Conservation (phyloP, 1,140 invertebrate species). For the Drosophila yakuba region DNA sequence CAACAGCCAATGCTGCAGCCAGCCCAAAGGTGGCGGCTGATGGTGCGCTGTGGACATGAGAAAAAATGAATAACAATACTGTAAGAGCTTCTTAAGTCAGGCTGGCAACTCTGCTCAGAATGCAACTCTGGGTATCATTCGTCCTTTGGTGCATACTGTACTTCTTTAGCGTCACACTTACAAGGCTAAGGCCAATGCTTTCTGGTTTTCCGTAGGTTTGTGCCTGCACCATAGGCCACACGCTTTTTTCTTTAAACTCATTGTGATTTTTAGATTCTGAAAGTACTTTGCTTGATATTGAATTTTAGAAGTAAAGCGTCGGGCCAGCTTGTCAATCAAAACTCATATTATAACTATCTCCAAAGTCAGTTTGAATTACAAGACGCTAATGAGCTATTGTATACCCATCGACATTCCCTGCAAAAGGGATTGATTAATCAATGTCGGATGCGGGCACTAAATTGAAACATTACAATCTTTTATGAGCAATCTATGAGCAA, state of each 20-base stretch:
- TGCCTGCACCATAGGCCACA: constrained; percentile 11
- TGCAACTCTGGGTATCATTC: not conserved
- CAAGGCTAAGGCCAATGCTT: constrained; percentile 33
- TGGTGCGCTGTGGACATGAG: constrained; percentile 38
- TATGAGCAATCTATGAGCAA: constrained; percentile 50
- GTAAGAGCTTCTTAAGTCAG: too few species aligned
- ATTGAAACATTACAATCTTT: constrained; percentile 52
- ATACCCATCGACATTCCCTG: constrained; percentile 6
- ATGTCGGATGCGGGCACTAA: constrained; percentile 44
- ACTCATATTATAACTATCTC: not conserved
- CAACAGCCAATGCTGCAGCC: constrained; percentile 36
- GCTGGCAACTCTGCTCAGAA: too few species aligned
- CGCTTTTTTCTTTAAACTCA: constrained; percentile 49
- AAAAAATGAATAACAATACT: not conserved
- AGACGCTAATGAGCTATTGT: constrained; percentile 45
- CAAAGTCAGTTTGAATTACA: constrained; percentile 11
- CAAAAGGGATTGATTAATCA: constrained; percentile 38
- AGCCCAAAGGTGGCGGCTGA: constrained; percentile 49
- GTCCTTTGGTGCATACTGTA: too few species aligned
- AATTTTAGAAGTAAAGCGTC: constrained; percentile 2
- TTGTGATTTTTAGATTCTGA: constrained; percentile 21
- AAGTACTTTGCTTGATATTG: not conserved
- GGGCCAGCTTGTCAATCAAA: constrained; percentile 10
- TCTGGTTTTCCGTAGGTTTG: constrained; percentile 20
- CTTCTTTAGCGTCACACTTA: constrained; percentile 24